Conservation (phyloP, 2,888 invertebrate species). For the Lasioglossum zephyrum region DNA sequence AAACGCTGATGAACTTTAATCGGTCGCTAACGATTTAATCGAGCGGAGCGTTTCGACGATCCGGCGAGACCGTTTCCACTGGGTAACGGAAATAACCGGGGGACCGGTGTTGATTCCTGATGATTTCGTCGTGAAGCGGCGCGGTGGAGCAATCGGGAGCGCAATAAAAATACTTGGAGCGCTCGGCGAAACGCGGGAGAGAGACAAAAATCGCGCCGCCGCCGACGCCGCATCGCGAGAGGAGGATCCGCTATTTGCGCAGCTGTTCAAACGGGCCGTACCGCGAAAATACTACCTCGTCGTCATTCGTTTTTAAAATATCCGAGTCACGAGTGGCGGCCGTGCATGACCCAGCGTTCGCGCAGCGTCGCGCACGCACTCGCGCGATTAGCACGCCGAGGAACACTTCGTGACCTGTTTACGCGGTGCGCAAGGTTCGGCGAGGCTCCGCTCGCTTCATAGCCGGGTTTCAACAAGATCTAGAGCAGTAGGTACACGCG, state of each 20-base stretch:
- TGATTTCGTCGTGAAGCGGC: conserved; percentile 34
- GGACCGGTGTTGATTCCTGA: conserved; percentile 34
- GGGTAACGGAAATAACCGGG: conserved; percentile 28
- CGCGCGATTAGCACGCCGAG: conserved; percentile 64
- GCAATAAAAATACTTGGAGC: conserved; percentile 53
- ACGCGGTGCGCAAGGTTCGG: conserved; percentile 42
- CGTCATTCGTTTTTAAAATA: conserved; percentile 78
- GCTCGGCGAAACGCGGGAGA: conserved; percentile 6
- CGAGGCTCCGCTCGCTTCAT: conserved; percentile 12
- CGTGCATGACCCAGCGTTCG: conserved; percentile 24
- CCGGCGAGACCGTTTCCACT: background rate
- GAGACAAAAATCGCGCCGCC: conserved; percentile 67
- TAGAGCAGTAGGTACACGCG: conserved; percentile 53
- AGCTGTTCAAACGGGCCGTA: conserved; percentile 77
- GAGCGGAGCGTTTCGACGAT: background rate
- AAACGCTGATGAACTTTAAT: conserved; percentile 11
- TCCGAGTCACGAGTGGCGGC: conserved; percentile 47
- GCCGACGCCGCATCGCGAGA: conserved; percentile 52
- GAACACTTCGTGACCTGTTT: conserved; percentile 67
- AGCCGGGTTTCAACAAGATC: conserved; percentile 42
- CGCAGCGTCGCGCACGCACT: conserved; percentile 5
- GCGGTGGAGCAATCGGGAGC: conserved; percentile 39
- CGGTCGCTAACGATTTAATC: background rate
- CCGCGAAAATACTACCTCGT: conserved; percentile 75
- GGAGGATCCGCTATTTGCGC: conserved; percentile 76